Percentiles rank a stretch among this genome's conserved stretches.
phyloP scores from a whole-genome alignment of 2,797 vertebrate genomes.

The Eulemur coronatus region DNA sequence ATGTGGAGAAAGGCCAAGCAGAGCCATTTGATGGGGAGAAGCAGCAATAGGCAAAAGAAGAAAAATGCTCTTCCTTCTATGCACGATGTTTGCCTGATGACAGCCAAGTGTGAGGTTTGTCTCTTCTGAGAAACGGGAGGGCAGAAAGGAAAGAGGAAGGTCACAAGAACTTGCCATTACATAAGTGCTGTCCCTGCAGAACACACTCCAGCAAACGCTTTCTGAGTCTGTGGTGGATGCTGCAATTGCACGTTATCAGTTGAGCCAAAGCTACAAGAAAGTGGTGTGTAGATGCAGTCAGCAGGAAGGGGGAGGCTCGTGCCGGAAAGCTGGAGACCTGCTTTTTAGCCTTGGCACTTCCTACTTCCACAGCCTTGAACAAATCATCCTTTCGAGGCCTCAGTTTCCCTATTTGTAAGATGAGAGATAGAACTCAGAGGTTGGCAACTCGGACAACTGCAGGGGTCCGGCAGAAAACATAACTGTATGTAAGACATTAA shows the following conservation, averaged over 20 bases:
- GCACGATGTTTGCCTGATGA: background rate
- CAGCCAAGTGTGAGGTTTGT: background rate
- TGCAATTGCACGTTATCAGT: background rate
- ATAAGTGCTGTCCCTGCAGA: background rate
- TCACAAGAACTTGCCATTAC: background rate
- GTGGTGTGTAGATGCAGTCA: background rate
- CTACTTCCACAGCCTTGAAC: background rate
- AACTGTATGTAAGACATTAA: background rate
- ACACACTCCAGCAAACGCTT: background rate
- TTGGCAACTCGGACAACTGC: background rate
- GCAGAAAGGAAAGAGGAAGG: background rate
- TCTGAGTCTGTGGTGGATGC: background rate
- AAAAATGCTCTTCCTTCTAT: background rate
- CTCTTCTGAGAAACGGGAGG: background rate
- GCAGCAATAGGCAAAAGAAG: background rate
- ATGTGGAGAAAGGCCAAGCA: background rate
- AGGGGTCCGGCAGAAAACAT: background rate
- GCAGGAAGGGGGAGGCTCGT: accelerated
- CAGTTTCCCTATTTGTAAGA: background rate
- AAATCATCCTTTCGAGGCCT: background rate
- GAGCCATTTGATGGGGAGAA: background rate
- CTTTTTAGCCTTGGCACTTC: background rate
- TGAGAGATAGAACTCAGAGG: background rate
- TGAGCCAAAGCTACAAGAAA: background rate
- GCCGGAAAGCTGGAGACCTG: background rate